Percentiles rank a stretch among this genome's conserved stretches.
Conservation (phyloP, 92 coral and sea anemone genomes). For the Galaxea fascicularis region DNA sequence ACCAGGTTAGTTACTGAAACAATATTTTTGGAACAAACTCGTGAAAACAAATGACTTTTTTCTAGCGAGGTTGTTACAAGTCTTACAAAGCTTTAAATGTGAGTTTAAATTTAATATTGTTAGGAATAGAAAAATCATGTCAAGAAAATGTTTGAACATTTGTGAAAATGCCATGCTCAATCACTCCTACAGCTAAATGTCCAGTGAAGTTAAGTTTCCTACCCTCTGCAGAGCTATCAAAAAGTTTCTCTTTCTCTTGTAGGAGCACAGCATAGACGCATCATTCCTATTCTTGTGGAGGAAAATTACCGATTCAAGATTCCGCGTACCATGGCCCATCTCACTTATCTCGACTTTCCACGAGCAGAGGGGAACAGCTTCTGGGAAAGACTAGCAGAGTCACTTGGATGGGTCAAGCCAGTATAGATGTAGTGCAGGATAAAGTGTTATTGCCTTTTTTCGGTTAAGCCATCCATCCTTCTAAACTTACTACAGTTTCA, state of each 20-base stretch:
- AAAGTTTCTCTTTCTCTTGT: constrained; percentile 22
- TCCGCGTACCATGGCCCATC: constrained; percentile 68
- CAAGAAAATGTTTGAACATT: too few relatives aligned
- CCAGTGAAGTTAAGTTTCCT: too few relatives aligned
- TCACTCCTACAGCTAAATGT: too few relatives aligned
- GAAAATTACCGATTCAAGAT: constrained; percentile 43
- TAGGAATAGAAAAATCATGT: too few relatives aligned
- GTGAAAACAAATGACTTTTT: too few relatives aligned
- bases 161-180: too few relatives aligned
- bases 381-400: constrained; percentile 66
- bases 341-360: constrained; percentile 78
- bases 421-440: not conserved
- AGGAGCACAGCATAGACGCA: constrained; percentile 73
- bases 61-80: too few relatives aligned
- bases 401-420: constrained; percentile 62
- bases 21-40: too few relatives aligned
- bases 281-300: constrained; percentile 78
- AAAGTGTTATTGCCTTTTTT: not conserved
- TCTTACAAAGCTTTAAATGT: too few relatives aligned
- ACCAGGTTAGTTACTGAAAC: constrained; percentile 87
- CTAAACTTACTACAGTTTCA: too few relatives aligned
- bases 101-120: too few relatives aligned
- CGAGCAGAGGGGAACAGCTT: constrained; percentile 44
- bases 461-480: not conserved
- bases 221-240: not conserved